Percentiles rank a stretch among this genome's conserved stretches.
Conservation (phyloP, 2,113 vertebrate genomes). For the Pao palembangensis region DNA sequence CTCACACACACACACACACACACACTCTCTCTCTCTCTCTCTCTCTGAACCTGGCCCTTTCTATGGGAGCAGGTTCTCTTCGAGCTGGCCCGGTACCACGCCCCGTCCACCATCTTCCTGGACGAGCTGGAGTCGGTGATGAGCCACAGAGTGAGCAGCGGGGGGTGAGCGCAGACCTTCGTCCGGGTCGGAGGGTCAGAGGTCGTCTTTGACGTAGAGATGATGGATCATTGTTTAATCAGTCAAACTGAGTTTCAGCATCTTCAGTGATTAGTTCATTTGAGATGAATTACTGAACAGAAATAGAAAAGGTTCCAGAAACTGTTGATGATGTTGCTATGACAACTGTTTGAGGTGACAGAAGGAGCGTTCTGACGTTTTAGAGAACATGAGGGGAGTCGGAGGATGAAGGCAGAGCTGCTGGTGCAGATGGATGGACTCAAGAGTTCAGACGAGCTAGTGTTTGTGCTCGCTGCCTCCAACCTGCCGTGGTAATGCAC, state of each 20-base stretch:
- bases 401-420: conserved; percentile 94
- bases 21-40: no score
- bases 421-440: conserved; percentile 98
- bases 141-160: conserved; percentile 84
- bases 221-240: no score
- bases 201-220: no score
- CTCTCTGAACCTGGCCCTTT: not conserved
- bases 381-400: conserved; percentile 94
- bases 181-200: no score
- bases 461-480: conserved; percentile 96
- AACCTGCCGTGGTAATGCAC: conserved; percentile 88
- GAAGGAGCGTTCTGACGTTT: not conserved
- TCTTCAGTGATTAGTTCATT: no score
- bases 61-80: conserved; percentile 82
- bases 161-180: conserved; percentile 72
- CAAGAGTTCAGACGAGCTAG: conserved; percentile 88
- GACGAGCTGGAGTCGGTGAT: conserved; percentile 97
- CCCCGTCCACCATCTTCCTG: conserved; percentile 96
- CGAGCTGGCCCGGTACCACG: conserved; percentile 92
- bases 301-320: no score
- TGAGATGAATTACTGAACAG: no score
- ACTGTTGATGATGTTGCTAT: no score
- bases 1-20: not conserved
- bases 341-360: not conserved
- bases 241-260: no score